Base-by-base conservation (phyloP, 2,113 vertebrate genomes). In the Paramisgurnus dabryanus region DNA sequence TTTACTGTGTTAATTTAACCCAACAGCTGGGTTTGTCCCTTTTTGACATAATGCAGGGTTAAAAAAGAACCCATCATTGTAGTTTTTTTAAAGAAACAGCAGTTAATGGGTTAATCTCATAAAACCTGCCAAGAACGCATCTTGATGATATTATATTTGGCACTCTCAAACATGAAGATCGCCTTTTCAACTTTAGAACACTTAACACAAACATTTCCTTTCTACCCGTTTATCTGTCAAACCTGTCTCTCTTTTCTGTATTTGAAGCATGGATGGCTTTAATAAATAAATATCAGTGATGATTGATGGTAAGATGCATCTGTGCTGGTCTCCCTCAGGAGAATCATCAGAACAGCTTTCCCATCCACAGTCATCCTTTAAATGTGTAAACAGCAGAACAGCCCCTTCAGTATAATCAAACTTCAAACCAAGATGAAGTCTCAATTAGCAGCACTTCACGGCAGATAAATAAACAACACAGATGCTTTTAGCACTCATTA, bases 341-440 rank as follows among this genome's bases (percentile, higher is more conserved):
- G 73, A 84, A 67, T 73, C 78, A 82, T 40, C 57, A 79, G 41
- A 86, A 83, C 80, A 84, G 86, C 85, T 85, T 83, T 67, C 57
- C 58, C 45, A 74, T 64, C 57, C 17, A 13, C 69, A 22, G 41
- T 64, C 67, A 39, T 12, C 80, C 78, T 76, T 9, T 71, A 76
- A 75, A 40, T 12, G 61, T 71, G 53, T 73, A 80, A 64, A 65
- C 81, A 70, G 73, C 67, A 39, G 64, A 82, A 76, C 64, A 39
- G 50, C 15, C 49, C 13, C 55, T 41, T 68, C 18, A 57, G 67
- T 34, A 41, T 72, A 67, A 73, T 80, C 67, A 80, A 61, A 43
- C 49, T 27, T 60, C 49, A 65, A 63, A 70, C 60, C 60, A 67
- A 65, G 61, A 60, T 27, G 57, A 66, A 61, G 68, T 67, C 15